These are phyloP conservation scores for Boleophthalmus pectinirostris DNA, from an alignment of 2,113 vertebrate genomes.

Conservation along the genomic window DNA sequence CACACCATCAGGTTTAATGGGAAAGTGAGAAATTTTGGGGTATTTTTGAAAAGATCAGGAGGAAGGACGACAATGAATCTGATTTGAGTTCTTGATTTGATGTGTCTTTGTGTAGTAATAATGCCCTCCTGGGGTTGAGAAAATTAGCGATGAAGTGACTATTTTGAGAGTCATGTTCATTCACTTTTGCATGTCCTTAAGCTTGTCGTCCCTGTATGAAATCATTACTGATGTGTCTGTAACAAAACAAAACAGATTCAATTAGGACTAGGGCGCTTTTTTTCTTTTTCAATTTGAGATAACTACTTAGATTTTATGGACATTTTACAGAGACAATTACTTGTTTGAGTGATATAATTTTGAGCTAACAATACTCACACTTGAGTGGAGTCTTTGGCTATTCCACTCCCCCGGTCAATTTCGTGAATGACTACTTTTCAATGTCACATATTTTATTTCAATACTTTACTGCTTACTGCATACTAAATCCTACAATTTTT, in stretches of 20 bases:
- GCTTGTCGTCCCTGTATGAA: neutral
- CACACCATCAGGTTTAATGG: constrained; percentile 20
- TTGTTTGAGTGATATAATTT: neutral
- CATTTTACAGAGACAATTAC: neutral
- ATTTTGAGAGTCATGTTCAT: neutral
- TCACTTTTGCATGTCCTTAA: neutral
- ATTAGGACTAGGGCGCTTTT: neutral
- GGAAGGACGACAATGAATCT: neutral
- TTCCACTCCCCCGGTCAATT: neutral
- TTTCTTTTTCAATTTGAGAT: neutral
- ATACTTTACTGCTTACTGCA: neutral
- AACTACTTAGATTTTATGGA: neutral
- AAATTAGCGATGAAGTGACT: neutral
- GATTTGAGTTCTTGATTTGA: constrained; percentile 7
- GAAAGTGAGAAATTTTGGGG: constrained; percentile 10
- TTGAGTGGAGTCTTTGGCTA: neutral
- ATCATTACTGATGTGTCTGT: neutral
- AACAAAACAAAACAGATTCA: neutral
- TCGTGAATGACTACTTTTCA: neutral
- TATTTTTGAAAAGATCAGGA: neutral
- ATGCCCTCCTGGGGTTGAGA: neutral
- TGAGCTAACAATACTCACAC: neutral
- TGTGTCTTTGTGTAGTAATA: neutral
- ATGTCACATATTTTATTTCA: neutral
- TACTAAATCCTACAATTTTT: neutral